Conservation (phyloP, 2,888 invertebrate genomes). For the Laothoe populi region DNA sequence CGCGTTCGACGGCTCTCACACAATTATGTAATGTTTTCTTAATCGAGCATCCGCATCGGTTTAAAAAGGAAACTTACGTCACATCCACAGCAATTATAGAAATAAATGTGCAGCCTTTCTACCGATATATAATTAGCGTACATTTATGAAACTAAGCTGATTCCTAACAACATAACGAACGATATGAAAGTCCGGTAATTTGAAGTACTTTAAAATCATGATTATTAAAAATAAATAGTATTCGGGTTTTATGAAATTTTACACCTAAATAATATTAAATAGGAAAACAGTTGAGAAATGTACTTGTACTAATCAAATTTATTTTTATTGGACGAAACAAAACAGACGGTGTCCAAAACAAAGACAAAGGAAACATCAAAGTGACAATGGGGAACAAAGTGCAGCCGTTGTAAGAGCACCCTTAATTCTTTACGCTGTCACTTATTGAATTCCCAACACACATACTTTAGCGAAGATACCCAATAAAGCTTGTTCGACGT, state of each 20-base stretch:
- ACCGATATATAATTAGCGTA: conserved; percentile 44
- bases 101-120: conserved; percentile 41
- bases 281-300: neutral
- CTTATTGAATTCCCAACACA: conserved; percentile 79
- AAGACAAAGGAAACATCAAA: conserved; percentile 49
- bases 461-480: conserved; percentile 76
- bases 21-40: conserved; percentile 84
- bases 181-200: conserved; percentile 5
- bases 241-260: neutral
- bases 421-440: conserved; percentile 75
- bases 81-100: conserved; percentile 52
- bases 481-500: conserved; percentile 79
- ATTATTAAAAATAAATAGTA: neutral
- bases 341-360: conserved; percentile 26
- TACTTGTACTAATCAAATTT: conserved; percentile 30
- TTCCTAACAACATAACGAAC: conserved; percentile 3
- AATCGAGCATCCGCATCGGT: conserved; percentile 72
- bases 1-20: conserved; percentile 72
- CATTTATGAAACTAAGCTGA: conserved; percentile 41
- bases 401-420: conserved; percentile 59
- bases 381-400: conserved; percentile 59
- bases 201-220: neutral
- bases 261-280: neutral
- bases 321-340: conserved; percentile 29
- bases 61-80: conserved; percentile 61